These are phyloP conservation scores for Lasaia peninsularis DNA, from an alignment of 1,140 invertebrate species.

Conservation along the genomic window DNA sequence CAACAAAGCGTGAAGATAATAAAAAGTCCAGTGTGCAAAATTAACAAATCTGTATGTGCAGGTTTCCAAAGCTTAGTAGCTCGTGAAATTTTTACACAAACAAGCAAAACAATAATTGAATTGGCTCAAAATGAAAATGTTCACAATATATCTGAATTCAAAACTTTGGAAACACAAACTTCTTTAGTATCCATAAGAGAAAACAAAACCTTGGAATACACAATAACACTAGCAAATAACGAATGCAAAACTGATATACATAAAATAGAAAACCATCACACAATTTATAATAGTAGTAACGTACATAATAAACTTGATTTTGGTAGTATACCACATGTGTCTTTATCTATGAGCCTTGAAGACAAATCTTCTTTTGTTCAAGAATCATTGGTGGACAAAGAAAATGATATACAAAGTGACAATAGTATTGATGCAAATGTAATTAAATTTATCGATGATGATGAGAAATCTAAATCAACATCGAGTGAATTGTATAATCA, in stretches of 20 bases:
- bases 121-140: slow-evolving; percentile 37
- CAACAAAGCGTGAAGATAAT: slow-evolving; percentile 13
- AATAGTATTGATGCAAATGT: slow-evolving; percentile 30
- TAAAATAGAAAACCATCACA: neutral
- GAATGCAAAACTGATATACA: neutral
- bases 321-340: neutral
- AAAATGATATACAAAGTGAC: slow-evolving; percentile 22
- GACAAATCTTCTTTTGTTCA: slow-evolving; percentile 40
- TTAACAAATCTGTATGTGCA: slow-evolving; percentile 26
- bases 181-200: slow-evolving; percentile 53
- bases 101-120: slow-evolving; percentile 67
- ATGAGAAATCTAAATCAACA: slow-evolving; percentile 32
- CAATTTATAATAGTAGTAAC: neutral
- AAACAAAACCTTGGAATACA: slow-evolving; percentile 48
- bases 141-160: slow-evolving; percentile 22
- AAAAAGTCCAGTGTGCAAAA: slow-evolving; percentile 16
- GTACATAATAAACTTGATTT: neutral
- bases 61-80: slow-evolving; percentile 33
- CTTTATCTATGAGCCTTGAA: slow-evolving; percentile 32
- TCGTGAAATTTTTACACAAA: slow-evolving; percentile 63
- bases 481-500: slow-evolving; percentile 26
- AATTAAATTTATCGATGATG: slow-evolving; percentile 35
- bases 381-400: slow-evolving; percentile 30
- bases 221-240: slow-evolving; percentile 26
- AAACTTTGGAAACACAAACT: slow-evolving; percentile 58